Evolutionary conservation across 35 echinoderm and acorn worm species (phyloP), one percentile per base, ranked within the genome.

Genomic region (Lytechinus pictus): DNA sequence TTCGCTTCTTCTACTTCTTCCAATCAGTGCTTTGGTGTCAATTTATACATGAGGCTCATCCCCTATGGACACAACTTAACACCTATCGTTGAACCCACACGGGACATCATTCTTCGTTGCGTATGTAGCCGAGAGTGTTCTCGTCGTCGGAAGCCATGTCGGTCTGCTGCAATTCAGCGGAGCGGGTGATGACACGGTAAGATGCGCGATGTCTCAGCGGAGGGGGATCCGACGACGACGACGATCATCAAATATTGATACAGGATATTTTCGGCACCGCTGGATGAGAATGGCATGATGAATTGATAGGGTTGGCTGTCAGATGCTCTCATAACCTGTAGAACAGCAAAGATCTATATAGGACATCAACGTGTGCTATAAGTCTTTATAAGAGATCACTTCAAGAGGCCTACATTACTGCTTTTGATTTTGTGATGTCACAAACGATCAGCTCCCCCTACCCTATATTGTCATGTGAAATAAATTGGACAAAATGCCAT

Each of bases 31-130:
- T 16, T 24, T 79, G 66, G 66, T 79, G 66, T 79, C 66, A 79
- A 79, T 79, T 79, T 79, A 79, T 79, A 79, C 66, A 79, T 79
- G 66, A 79, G 66, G 66, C 66, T 79, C 66, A 24, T 79, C 66
- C 21, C 66, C 66, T 4, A 24, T 79, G n/a, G 66, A 79, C 66
- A 79, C 4, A 79, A 79, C 66, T 79, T 79, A 79, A 79, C 66
- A 79, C 66, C 66, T 79, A 24, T 79, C 66, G 16, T 79, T 14
- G 8, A 79, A n/a, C 21, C 66, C 66, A 24, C 66, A 24, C 21
- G 66, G 66, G 66, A 79, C 16, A 24, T 24, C 66, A 79, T 79
- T 19, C 66, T 24, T 6, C 66, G 66, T 24, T 14, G n/a, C 2
- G 33, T 44, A 79, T 79, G 66, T n/a, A 79, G 66, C 66, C 66